Evolutionary conservation across 2,113 vertebrate species (phyloP).

Genomic region (Corythaeola cristata): DNA sequence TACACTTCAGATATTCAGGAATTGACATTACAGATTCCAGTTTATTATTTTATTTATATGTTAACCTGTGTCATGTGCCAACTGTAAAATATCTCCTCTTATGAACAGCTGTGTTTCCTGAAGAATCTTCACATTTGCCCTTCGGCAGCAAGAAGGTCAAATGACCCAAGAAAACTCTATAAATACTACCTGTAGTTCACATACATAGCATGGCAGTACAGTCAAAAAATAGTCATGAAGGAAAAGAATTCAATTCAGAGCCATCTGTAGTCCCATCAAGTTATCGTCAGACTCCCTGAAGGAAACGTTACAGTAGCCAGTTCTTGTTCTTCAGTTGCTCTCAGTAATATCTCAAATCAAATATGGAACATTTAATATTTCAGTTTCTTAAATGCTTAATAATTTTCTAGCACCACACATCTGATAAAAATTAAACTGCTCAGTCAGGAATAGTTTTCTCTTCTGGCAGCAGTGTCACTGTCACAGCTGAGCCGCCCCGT

Average conservation of each 20-base stretch:
- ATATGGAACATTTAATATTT: not conserved
- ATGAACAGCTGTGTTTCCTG: not conserved
- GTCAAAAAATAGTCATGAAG: not conserved
- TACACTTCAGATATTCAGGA: not conserved
- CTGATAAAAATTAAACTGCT: not conserved
- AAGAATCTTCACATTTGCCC: not conserved
- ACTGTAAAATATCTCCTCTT: not conserved
- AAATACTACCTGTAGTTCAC: not conserved
- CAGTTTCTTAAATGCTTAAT: not conserved
- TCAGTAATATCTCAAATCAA: not conserved
- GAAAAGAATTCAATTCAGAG: not conserved
- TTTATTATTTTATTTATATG: not conserved
- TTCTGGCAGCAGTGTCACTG: not conserved
- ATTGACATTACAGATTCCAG: not conserved
- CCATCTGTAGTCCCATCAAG: not conserved
- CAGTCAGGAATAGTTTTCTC: not conserved
- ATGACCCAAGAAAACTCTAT: not conserved
- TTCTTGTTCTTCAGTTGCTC: not conserved
- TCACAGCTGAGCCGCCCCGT: not conserved
- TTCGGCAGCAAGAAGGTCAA: not conserved
- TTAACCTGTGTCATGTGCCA: not conserved
- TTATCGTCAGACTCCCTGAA: not conserved
- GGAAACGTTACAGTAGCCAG: not conserved
- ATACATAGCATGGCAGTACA: not conserved
- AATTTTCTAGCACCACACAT: not conserved